phyloP scores from a whole-genome alignment of 2,113 vertebrate genomes.

The Sarotherodon lohbergeri region DNA sequence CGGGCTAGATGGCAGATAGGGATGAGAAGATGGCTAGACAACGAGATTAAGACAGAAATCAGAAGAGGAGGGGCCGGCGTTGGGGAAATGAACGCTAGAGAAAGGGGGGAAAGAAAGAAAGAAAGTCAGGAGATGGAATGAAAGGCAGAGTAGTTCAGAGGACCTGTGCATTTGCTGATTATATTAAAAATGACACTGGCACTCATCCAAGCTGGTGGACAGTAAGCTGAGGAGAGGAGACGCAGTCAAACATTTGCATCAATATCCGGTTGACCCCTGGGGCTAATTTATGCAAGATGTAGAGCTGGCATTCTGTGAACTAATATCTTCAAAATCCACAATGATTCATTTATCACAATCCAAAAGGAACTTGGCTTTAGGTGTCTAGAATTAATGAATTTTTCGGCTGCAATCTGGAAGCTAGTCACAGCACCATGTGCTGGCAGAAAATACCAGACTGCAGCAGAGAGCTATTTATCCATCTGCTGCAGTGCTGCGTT shows the following conservation, averaged over 20 bases:
- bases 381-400: slow-evolving; percentile 47
- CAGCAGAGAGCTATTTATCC: slow-evolving; percentile 44
- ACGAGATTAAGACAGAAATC: slow-evolving; percentile 21
- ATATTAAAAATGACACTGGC: slow-evolving; percentile 44
- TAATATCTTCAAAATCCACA: slow-evolving; percentile 60
- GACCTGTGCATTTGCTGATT: not conserved
- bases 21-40: slow-evolving; percentile 4
- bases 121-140: not conserved
- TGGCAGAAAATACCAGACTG: slow-evolving; percentile 43
- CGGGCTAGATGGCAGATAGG: slow-evolving; percentile 10
- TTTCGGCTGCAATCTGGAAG: slow-evolving; percentile 46
- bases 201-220: slow-evolving; percentile 18
- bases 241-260: slow-evolving; percentile 45
- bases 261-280: slow-evolving; percentile 52
- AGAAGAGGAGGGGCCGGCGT: not conserved
- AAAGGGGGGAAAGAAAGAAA: not conserved
- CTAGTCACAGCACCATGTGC: slow-evolving; percentile 31
- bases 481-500: slow-evolving; percentile 32
- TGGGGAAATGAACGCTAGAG: not conserved
- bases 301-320: slow-evolving; percentile 21
- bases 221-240: not conserved
- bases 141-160: not conserved
- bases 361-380: slow-evolving; percentile 49
- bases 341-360: slow-evolving; percentile 58
- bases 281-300: slow-evolving; percentile 58